Conservation (phyloP, 2,888 invertebrate genomes). For the Apodemia mormo region DNA sequence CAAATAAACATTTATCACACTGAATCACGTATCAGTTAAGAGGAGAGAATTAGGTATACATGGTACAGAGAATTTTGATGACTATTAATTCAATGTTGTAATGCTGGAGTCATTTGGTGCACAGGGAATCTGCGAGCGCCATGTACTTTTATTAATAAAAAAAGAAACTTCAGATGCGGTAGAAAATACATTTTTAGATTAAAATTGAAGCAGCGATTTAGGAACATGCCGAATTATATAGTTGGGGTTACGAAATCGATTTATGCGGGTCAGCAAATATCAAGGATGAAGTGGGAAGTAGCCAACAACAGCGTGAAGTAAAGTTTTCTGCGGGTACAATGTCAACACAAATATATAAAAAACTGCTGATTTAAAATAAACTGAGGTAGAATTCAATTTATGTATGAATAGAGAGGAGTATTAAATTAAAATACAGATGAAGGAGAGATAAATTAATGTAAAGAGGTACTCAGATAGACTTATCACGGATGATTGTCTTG, state of each 20-base stretch:
- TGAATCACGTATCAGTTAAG: too few species aligned
- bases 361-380: conserved; percentile 17
- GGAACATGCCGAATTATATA: conserved; percentile 47
- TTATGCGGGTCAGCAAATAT: conserved; percentile 72
- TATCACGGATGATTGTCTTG: too few species aligned
- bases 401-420: background rate
- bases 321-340: conserved; percentile 73
- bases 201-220: conserved; percentile 45
- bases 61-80: too few species aligned
- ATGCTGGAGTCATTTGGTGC: background rate
- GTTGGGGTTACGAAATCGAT: conserved; percentile 50
- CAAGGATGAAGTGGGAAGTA: conserved; percentile 64
- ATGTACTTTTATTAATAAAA: background rate
- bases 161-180: background rate
- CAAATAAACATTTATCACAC: too few species aligned
- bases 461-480: too few species aligned
- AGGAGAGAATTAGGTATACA: too few species aligned
- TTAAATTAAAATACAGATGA: background rate
- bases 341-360: conserved; percentile 59
- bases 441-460: too few species aligned
- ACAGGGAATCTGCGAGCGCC: background rate
- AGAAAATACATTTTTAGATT: conserved; percentile 35
- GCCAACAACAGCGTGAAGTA: conserved; percentile 54
- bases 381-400: conserved; percentile 12
- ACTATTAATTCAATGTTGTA: too few species aligned